phyloP scores from a whole-genome alignment of 1,140 invertebrate species.

The Pachyrhynchus sulphureomaculatus region DNA sequence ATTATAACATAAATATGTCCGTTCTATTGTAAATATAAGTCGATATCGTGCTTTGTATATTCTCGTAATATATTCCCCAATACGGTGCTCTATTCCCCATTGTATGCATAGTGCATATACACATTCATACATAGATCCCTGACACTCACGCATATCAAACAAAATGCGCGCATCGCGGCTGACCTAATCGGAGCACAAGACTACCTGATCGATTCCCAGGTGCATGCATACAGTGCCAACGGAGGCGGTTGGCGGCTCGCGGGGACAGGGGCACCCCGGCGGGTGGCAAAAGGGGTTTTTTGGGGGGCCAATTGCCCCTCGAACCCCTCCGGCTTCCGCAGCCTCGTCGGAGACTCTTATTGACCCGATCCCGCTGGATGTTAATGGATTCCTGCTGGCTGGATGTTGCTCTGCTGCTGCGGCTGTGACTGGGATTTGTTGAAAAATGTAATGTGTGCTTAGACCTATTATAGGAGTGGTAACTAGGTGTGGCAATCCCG shows the following conservation, averaged over 20 bases:
- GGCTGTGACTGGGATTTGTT: constrained; percentile 23
- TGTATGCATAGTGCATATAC: not conserved
- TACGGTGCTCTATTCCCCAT: not conserved
- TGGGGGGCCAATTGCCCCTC: constrained; percentile 15
- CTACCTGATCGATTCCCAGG: constrained; percentile 39
- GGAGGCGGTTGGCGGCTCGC: constrained; percentile 8
- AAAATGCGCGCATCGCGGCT: constrained; percentile 31
- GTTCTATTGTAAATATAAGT: too few species aligned
- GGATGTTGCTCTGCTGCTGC: constrained; percentile 11
- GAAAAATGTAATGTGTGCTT: constrained; percentile 12
- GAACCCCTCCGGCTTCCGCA: constrained; percentile 30
- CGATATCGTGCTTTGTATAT: too few species aligned
- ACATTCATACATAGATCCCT: not conserved
- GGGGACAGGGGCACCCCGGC: not conserved
- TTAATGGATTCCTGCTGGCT: constrained; percentile 37
- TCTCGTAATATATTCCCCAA: not conserved
- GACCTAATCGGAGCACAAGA: constrained; percentile 38
- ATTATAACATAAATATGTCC: too few species aligned
- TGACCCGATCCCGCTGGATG: constrained; percentile 35
- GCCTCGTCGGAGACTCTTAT: constrained; percentile 37
- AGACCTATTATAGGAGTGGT: not conserved
- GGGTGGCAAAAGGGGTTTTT: constrained; percentile 8
- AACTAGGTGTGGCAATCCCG: not conserved
- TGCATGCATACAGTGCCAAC: constrained; percentile 36
- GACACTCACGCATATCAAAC: constrained; percentile 33